Evolutionary conservation across 2,797 vertebrate species (phyloP), one percentile per base, ranked within the genome.

Genomic region (Phylloscopus collybita): DNA sequence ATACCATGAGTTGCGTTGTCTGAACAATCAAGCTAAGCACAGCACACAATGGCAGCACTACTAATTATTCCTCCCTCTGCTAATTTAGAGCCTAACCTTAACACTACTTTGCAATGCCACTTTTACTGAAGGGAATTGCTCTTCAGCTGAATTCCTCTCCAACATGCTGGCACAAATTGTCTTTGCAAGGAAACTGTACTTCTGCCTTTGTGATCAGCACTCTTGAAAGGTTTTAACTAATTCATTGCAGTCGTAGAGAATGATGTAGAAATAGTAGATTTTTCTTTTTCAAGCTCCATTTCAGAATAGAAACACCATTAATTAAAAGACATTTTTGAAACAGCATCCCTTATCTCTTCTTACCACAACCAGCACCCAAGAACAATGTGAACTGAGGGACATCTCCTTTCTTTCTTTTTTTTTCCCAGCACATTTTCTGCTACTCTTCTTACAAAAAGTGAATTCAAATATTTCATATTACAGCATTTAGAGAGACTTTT

Each of bases 141-240:
- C 86, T 86, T 93, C 53, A 86, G 80, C 8, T 65, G 62, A 83
- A 42, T 42, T 88, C 44, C 40, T 49, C 17, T 79, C 36, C 42
- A 80, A 14, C 22, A 34, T 2, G 10, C 67, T 90, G 47, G 64
- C 66, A 64, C 19, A 81, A 71, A 62, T 49, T 56, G 54, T 78
- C 65, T 92, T 90, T 80, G 69, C 29, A 54, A 70, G 57, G 59
- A 88, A 45, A 47, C 38, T 42, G 6, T 60, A 64, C 29, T 81
- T 79, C 49, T 88, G 66, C 57, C 60, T 57, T 88, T 81, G 82
- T 34, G 45, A 51, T 44, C 40, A 75, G 51, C 44, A 61, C 25
- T 88, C 40, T 56, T 75, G 56, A 92, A 96, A 93, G 45, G 36
- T 72, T 91, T 96, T 91, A 92, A 90, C 76, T 93, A 88, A 93